These are phyloP conservation scores for Eustalomyia histrio DNA, from an alignment of 2,888 invertebrate genomes.

Conservation along the genomic window DNA sequence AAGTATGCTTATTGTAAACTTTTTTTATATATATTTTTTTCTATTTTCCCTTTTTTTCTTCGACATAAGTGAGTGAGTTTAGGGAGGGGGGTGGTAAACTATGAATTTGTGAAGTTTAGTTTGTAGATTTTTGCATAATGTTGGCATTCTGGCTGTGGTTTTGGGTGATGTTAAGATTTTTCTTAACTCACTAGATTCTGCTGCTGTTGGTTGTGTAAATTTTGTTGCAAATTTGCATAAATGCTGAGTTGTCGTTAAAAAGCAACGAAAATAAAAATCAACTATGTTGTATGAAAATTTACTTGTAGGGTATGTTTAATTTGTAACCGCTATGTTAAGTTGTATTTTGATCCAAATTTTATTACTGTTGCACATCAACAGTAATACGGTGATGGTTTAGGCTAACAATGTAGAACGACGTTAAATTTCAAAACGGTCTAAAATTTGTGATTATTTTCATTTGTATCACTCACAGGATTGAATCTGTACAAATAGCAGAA, in stretches of 20 bases:
- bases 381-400: too few species aligned
- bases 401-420: too few species aligned
- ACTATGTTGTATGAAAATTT: constrained; percentile 45
- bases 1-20: constrained; percentile 55
- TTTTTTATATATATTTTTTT: too few species aligned
- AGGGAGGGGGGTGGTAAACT: not conserved
- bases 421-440: too few species aligned
- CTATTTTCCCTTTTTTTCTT: not conserved
- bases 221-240: constrained; percentile 62
- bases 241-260: constrained; percentile 64
- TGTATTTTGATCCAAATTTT: not conserved
- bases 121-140: constrained; percentile 9
- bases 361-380: too few species aligned
- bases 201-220: constrained; percentile 55
- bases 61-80: not conserved
- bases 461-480: too few species aligned
- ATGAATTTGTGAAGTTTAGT: constrained; percentile 5
- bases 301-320: constrained; percentile 33
- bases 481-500: too few species aligned
- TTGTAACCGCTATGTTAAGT: constrained; percentile 34
- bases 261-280: constrained; percentile 37
- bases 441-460: too few species aligned
- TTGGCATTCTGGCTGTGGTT: constrained; percentile 36
- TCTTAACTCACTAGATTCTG: constrained; percentile 24
- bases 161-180: constrained; percentile 23